Evolutionary conservation across 2,113 vertebrate species (phyloP).

Genomic region (Eira barbara): DNA sequence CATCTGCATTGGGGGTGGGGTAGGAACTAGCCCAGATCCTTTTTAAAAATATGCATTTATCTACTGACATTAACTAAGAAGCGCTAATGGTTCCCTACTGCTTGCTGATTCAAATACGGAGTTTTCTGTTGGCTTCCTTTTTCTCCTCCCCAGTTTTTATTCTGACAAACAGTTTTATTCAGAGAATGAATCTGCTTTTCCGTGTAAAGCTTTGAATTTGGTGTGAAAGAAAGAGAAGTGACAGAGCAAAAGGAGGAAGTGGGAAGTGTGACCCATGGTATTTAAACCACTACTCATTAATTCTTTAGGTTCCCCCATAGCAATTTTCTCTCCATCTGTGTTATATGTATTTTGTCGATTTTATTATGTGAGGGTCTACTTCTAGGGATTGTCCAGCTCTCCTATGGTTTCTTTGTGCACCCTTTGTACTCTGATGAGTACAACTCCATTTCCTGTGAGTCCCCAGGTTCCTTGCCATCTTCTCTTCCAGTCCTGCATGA

Average conservation of each 20-base stretch:
- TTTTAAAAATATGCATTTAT: not conserved
- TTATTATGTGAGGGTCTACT: not conserved
- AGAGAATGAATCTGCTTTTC: not conserved
- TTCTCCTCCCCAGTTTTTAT: not conserved
- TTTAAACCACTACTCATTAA: not conserved
- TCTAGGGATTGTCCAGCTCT: not conserved
- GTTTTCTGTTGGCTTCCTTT: not conserved
- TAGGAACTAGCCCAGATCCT: not conserved
- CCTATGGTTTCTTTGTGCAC: not conserved
- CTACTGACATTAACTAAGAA: not conserved
- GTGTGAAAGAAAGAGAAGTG: not conserved
- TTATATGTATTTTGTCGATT: not conserved
- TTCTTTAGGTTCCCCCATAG: not conserved
- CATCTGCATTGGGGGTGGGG: not conserved
- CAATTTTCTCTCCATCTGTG: not conserved
- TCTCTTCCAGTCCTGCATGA: not conserved
- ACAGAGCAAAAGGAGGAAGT: not conserved
- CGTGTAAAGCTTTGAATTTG: not conserved
- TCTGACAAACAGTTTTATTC: not conserved
- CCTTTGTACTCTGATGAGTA: fast-evolving
- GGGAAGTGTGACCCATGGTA: not conserved
- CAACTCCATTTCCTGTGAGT: not conserved
- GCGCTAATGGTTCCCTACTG: not conserved
- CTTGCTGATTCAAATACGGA: not conserved
- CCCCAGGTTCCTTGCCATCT: not conserved